Conservation (phyloP, 2,113 vertebrate species). For the Columba livia region DNA sequence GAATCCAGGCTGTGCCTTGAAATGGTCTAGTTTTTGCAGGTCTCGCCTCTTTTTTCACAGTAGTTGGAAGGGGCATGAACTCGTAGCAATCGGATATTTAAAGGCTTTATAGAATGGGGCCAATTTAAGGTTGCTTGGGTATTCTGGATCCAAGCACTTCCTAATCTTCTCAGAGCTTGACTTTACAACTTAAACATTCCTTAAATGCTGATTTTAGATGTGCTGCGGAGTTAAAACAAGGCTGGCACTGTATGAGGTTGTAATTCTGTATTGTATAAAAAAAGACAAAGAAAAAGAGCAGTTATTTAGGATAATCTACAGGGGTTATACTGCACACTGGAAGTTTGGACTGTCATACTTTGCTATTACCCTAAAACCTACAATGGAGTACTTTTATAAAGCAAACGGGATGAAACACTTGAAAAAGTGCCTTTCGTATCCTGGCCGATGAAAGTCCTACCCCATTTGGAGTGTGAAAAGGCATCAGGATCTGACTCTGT, state of each 20-base stretch:
- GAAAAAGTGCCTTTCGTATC: background rate
- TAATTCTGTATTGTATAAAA: background rate
- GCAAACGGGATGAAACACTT: background rate
- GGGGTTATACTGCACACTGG: background rate
- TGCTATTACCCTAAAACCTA: background rate
- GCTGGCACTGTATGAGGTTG: background rate
- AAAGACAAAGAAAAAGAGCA: background rate
- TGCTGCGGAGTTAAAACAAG: background rate
- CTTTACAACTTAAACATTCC: background rate
- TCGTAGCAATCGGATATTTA: slow-evolving; percentile 39
- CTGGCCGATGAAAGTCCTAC: background rate
- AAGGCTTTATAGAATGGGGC: slow-evolving; percentile 21
- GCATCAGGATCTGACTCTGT: background rate
- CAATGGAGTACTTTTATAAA: background rate
- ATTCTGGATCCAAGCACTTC: slow-evolving; percentile 30
- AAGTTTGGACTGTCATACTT: background rate
- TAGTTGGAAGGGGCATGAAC: slow-evolving; percentile 63
- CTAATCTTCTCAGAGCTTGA: slow-evolving; percentile 25
- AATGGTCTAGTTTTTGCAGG: background rate
- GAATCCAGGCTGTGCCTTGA: slow-evolving; percentile 24
- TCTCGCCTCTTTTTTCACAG: slow-evolving; percentile 41
- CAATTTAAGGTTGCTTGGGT: slow-evolving; percentile 15
- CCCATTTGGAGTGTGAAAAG: background rate
- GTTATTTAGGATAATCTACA: background rate
- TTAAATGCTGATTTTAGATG: background rate